Evolutionary conservation across 2,797 vertebrate species (phyloP).

Genomic region (Phrynocephalus forsythii): DNA sequence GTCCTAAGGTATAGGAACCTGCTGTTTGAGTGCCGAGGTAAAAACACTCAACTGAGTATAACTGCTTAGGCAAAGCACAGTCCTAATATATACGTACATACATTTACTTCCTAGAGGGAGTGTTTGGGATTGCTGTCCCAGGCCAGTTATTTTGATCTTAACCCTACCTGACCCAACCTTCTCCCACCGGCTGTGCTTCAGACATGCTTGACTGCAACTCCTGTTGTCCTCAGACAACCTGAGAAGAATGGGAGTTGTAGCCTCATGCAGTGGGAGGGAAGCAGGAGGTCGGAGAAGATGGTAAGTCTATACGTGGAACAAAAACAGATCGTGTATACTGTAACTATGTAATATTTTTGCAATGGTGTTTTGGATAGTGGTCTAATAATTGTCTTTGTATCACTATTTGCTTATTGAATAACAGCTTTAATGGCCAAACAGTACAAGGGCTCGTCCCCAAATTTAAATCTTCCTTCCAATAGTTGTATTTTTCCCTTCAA

Average conservation of each 20-base stretch:
- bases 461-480: not conserved
- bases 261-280: not conserved
- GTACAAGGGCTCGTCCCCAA: not conserved
- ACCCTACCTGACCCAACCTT: not conserved
- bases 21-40: not conserved
- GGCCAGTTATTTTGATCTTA: not conserved
- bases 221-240: too few species aligned
- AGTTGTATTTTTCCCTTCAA: not conserved
- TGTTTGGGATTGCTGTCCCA: not conserved
- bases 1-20: not conserved
- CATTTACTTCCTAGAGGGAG: not conserved
- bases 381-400: not conserved
- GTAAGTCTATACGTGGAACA: not conserved
- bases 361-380: not conserved
- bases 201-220: not conserved
- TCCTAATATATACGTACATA: not conserved
- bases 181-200: not conserved
- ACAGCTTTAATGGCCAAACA: not conserved
- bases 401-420: not conserved
- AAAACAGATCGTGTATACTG: not conserved
- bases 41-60: not conserved
- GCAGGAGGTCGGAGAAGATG: not conserved
- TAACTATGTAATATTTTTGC: not conserved
- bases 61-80: not conserved
- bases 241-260: not conserved